Conservation (phyloP, 2,113 vertebrate species). For the Pheucticus melanocephalus region DNA sequence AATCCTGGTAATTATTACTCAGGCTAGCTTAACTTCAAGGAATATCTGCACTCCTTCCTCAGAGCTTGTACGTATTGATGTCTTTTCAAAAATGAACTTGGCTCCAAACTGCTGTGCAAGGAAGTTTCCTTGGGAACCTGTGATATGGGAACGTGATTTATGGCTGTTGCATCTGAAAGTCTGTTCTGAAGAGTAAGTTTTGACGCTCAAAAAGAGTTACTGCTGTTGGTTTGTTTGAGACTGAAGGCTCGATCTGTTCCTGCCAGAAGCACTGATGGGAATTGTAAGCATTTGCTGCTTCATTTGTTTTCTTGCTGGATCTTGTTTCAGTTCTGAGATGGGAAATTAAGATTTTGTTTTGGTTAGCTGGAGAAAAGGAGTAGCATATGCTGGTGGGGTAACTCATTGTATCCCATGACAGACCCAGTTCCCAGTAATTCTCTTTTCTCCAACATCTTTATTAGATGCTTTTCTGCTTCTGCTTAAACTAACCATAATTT, state of each 20-base stretch:
- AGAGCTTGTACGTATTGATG: rapidly evolving
- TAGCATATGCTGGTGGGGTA: not conserved
- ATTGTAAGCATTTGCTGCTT: not conserved
- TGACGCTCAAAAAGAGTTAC: not conserved
- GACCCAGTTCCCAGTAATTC: not conserved
- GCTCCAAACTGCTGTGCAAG: not conserved
- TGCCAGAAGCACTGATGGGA: not conserved
- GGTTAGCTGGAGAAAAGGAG: not conserved
- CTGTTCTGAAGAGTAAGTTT: not conserved
- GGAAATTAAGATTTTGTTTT: not conserved
- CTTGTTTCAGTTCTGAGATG: not conserved
- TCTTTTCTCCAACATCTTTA: not conserved
- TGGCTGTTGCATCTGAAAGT: not conserved
- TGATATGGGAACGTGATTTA: not conserved
- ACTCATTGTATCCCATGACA: not conserved
- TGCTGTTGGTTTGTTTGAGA: not conserved
- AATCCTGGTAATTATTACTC: not conserved
- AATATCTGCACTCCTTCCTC: not conserved
- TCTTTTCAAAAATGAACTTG: not conserved
- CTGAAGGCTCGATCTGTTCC: not conserved
- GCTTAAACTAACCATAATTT: not conserved
- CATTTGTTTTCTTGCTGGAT: not conserved
- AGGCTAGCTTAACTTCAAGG: not conserved
- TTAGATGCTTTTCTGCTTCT: not conserved
- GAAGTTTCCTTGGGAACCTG: not conserved